Evolutionary conservation across 2,888 invertebrate species (phyloP).

Genomic region (Abrostola triplasia): DNA sequence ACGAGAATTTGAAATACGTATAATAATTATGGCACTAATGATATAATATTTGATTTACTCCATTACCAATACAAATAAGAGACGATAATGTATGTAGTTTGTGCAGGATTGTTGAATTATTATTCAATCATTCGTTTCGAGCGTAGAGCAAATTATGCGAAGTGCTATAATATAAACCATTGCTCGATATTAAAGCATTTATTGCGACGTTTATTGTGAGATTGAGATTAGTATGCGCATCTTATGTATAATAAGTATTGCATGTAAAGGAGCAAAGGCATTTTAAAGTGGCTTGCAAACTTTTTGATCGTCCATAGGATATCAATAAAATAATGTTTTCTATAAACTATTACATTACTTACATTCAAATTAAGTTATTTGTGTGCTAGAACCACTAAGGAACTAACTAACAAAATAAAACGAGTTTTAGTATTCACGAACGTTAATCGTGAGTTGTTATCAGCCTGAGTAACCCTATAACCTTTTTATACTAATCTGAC

Average conservation of each 20-base stretch:
- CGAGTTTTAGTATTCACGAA: too few species aligned
- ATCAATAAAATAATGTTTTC: too few species aligned
- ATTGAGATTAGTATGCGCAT: conserved; percentile 35
- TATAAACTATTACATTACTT: too few species aligned
- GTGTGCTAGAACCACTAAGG: too few species aligned
- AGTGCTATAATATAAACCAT: conserved; percentile 22
- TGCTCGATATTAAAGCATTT: conserved; percentile 29
- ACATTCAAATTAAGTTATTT: too few species aligned
- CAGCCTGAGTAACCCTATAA: not conserved
- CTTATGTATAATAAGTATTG: conserved; percentile 18
- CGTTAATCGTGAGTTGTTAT: too few species aligned
- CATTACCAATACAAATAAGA: conserved; percentile 8
- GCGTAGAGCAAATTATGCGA: conserved; percentile 20
- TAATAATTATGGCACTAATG: not conserved
- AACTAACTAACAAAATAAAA: too few species aligned
- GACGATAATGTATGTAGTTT: conserved; percentile 13
- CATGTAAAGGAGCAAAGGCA: conserved; percentile 5
- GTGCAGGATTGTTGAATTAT: conserved; percentile 9
- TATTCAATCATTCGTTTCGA: conserved; percentile 1
- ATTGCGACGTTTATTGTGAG: conserved; percentile 33
- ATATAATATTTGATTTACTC: not conserved
- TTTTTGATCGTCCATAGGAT: too few species aligned
- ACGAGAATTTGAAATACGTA: not conserved
- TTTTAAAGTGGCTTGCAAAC: too few species aligned
- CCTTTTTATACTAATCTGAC: not conserved